Conservation (phyloP, 2,113 vertebrate species). For the Excalfactoria chinensis region DNA sequence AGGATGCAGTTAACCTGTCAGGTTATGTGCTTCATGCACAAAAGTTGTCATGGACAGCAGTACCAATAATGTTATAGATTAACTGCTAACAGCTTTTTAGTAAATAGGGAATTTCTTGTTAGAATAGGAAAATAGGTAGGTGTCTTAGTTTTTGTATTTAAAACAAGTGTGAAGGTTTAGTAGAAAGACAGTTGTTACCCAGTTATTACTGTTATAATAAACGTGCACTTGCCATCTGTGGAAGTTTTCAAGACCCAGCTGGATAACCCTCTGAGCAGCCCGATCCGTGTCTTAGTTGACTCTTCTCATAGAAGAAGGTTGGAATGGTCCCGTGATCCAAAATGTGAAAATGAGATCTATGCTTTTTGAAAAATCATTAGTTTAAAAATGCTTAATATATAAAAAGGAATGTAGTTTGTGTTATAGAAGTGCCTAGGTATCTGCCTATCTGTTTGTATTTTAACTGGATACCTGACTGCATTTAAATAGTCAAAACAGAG, state of each 20-base stretch:
- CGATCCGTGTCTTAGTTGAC: not conserved
- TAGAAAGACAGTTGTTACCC: not conserved
- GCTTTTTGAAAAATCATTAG: not conserved
- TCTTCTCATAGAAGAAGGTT: not conserved
- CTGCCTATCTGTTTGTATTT: not conserved
- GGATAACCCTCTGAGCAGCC: rapidly evolving
- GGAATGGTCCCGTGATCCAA: not conserved
- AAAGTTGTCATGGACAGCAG: not conserved
- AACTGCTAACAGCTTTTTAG: not conserved
- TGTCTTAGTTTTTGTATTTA: not conserved
- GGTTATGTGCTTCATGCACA: not conserved
- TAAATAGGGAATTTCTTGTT: not conserved
- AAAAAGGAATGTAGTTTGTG: not conserved
- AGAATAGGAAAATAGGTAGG: not conserved
- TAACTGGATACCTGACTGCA: not conserved
- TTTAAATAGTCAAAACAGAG: not conserved
- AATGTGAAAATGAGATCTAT: not conserved
- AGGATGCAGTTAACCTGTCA: not conserved
- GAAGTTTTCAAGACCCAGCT: not conserved
- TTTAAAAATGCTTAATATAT: not conserved
- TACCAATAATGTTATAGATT: not conserved
- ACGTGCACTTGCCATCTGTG: not conserved
- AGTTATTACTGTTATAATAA: not conserved
- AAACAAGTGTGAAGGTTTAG: not conserved
- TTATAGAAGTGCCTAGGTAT: not conserved